Evolutionary conservation across 53 echinoderm and acorn worm species (phyloP).

Genomic region (Crossaster papposus): DNA sequence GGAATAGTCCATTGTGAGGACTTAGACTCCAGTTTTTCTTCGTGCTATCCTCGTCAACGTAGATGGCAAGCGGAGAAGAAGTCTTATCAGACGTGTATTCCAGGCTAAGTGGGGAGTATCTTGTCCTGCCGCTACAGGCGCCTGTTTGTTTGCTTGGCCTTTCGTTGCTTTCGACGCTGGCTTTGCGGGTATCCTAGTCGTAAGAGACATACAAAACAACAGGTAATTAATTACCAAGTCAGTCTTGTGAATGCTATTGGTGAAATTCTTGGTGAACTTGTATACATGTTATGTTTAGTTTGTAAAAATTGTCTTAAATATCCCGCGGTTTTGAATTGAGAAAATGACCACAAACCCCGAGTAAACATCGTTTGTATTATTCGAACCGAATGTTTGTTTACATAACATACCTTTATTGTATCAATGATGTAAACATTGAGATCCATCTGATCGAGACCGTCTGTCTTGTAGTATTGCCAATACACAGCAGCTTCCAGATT

Average conservation of each 20-base stretch:
- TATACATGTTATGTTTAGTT: too few species aligned
- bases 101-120: not conserved
- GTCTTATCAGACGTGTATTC: not conserved
- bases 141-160: not conserved
- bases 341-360: too few species aligned
- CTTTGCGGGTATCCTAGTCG: slow-evolving; percentile 1
- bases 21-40: slow-evolving; percentile 22
- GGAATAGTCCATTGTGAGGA: not conserved
- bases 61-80: not conserved
- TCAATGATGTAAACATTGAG: slow-evolving; percentile 69
- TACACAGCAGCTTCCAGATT: slow-evolving; percentile 66
- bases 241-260: too few species aligned
- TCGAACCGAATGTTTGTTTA: too few species aligned
- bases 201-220: not conserved
- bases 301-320: too few species aligned
- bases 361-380: not conserved
- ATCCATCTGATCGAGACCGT: slow-evolving; percentile 49
- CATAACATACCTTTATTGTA: slow-evolving; percentile 64
- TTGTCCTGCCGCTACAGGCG: not conserved
- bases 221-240: too few species aligned
- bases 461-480: slow-evolving; percentile 44
- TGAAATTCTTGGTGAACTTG: too few species aligned
- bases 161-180: not conserved
- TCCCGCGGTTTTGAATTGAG: too few species aligned
- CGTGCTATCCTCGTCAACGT: not conserved